Evolutionary conservation across 1,140 invertebrate genomes (phyloP), one percentile per base, ranked within the genome.

Genomic region (Drosophila navojoa): DNA sequence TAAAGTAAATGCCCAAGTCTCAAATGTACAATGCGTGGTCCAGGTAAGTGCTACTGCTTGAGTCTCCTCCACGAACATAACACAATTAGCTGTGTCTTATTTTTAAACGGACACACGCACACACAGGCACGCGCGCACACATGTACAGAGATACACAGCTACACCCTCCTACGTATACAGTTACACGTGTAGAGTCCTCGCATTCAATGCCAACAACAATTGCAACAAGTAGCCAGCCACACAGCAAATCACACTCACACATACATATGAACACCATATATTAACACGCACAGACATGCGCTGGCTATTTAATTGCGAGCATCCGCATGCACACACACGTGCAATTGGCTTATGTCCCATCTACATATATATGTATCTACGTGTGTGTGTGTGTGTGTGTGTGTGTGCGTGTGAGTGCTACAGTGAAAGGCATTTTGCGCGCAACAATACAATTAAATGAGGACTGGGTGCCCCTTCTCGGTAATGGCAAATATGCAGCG

Each of bases 141-240:
- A 42, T 22, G 47, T n/a, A 32, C 11, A 13, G 38, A 57, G n/a
- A 15, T 44, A 44, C 11, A 53, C 32, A 52, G 11, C 5, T 44
- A 49, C 22, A 49, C 38, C 55, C n/a, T 13, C 16, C 38, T 19
- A 40, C 13, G 47, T 13, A 32, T 19, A 10, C 27, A 59, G 10
- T 13, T 25, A 45, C 22, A 57, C 38, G 38, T 38, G 52, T 27
- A 35, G 27, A 54, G 62, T 29, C 44, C 54, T 59, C 64, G 54
- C 29, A 29, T 49, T 52, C 55, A 68, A 72, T 68, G 62, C 32
- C 70, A 72, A 69, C 27, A 44, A 50, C 29, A 71, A 58, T 52
- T 27, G 71, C 71, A 75, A 70, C 59, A 70, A 70, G 59, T 70
- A 47, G 49, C 29, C 16, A 47, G 49, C 29, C 16, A 50, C 11